Conservation (phyloP, 2,797 vertebrate genomes). For the Yasuhikotakia modesta region DNA sequence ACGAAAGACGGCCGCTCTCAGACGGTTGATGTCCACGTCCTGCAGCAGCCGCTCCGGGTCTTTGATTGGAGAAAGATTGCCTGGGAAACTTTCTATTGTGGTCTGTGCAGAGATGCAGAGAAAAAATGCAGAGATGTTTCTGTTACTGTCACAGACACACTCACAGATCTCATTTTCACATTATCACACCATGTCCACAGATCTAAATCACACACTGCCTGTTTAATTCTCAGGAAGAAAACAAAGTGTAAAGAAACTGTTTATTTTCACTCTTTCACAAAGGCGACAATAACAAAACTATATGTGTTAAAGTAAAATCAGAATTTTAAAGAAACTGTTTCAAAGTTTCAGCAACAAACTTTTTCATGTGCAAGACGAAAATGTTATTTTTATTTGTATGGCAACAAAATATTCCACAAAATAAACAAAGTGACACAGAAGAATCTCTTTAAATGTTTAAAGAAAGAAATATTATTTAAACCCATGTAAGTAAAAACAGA, state of each 20-base stretch:
- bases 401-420: too few species aligned
- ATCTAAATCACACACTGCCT: conserved; percentile 2
- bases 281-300: too few species aligned
- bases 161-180: conserved; percentile 14
- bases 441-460: too few species aligned
- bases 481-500: too few species aligned
- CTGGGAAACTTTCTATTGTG: conserved; percentile 80
- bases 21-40: conserved; percentile 98
- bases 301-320: too few species aligned
- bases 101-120: conserved; percentile 70
- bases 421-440: too few species aligned
- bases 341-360: too few species aligned
- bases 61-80: conserved; percentile 87
- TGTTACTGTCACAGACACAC: conserved; percentile 31
- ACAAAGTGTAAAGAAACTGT: background rate
- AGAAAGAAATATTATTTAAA: too few species aligned
- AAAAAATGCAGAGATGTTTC: conserved; percentile 42
- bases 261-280: background rate
- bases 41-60: conserved; percentile 97
- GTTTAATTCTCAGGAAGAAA: background rate
- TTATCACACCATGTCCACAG: background rate
- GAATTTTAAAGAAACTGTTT: too few species aligned
- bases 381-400: too few species aligned
- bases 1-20: conserved; percentile 96
- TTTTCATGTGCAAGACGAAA: too few species aligned